These are phyloP conservation scores for Margarornis squamiger DNA, from an alignment of 2,797 vertebrate species.

Conservation along the genomic window DNA sequence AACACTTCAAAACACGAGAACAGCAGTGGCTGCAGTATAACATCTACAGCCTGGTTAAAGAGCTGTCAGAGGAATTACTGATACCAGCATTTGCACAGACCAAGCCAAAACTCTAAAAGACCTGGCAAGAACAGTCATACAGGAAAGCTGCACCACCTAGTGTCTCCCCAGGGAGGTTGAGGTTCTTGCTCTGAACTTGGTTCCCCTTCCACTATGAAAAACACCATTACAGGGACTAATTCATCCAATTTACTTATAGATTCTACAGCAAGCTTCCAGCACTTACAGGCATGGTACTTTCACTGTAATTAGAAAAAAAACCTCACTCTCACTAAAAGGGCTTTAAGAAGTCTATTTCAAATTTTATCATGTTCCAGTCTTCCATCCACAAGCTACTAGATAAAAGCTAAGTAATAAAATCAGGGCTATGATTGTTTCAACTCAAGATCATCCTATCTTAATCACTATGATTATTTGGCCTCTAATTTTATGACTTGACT, in stretches of 20 bases:
- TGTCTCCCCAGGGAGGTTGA: background rate
- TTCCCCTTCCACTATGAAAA: background rate
- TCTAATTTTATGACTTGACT: background rate
- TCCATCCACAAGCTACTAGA: background rate
- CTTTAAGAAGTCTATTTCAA: background rate
- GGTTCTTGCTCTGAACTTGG: background rate
- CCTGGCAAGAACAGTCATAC: background rate
- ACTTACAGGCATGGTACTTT: background rate
- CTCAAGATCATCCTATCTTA: background rate
- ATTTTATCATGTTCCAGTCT: background rate
- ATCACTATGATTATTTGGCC: background rate
- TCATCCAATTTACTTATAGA: fast-evolving
- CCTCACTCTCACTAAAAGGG: background rate
- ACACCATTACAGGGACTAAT: background rate
- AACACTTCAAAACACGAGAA: background rate
- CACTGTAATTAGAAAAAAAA: background rate
- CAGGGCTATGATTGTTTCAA: background rate
- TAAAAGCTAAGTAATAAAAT: background rate
- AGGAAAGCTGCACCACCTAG: background rate
- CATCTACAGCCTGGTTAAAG: background rate
- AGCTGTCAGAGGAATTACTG: background rate
- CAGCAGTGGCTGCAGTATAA: background rate
- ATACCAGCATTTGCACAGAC: background rate
- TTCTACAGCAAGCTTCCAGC: background rate
- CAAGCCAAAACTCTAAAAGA: background rate